Percentiles rank a stretch among this genome's conserved stretches.
These are phyloP conservation scores for Empis livida DNA, from an alignment of 2,888 invertebrate genomes.

Conservation along the genomic window DNA sequence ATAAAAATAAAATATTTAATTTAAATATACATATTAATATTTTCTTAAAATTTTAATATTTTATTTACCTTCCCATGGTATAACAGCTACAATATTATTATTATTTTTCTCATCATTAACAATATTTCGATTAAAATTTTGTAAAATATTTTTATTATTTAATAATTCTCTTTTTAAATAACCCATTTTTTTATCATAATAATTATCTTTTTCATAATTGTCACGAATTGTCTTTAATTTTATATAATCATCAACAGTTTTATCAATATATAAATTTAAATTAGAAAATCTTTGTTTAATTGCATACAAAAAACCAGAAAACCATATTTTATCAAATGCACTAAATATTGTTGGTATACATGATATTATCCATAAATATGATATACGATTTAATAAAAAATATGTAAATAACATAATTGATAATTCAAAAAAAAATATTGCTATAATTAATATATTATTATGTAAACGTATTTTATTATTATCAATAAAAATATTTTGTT, in stretches of 20 bases:
- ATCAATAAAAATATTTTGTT: slow-evolving; percentile 25
- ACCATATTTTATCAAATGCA: slow-evolving; percentile 34
- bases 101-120: background rate
- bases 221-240: background rate
- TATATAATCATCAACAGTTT: background rate
- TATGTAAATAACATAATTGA: slow-evolving; percentile 23
- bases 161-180: background rate
- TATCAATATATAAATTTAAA: background rate
- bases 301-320: slow-evolving; percentile 26
- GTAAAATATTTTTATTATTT: background rate
- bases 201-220: background rate
- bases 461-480: slow-evolving; percentile 20
- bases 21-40: background rate
- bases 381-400: slow-evolving; percentile 22
- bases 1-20: no score
- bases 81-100: background rate
- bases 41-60: background rate
- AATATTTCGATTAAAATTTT: background rate
- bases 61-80: background rate
- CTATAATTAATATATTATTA: slow-evolving; percentile 23
- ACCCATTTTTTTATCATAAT: background rate
- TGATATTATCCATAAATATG: slow-evolving; percentile 25
- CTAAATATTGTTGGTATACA: slow-evolving; percentile 29
- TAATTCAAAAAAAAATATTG: slow-evolving; percentile 24
- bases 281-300: slow-evolving; percentile 26